Conservation (phyloP, 2,113 vertebrate genomes). For the Monopterus albus region DNA sequence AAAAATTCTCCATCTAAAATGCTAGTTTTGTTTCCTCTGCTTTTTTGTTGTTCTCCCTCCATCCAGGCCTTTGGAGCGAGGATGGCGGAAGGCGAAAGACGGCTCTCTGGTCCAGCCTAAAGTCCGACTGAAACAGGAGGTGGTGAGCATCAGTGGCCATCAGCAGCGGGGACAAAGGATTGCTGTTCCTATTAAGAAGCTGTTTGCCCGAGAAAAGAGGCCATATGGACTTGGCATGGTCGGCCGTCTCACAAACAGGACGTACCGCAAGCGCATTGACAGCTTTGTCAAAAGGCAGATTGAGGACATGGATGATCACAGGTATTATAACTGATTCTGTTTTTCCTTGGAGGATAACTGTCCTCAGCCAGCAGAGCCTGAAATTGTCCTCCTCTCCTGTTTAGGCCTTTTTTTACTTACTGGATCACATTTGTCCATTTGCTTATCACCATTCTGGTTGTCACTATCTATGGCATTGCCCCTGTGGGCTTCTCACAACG, state of each 20-base stretch:
- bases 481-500: slow-evolving; percentile 97
- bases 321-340: slow-evolving; percentile 71
- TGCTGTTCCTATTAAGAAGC: slow-evolving; percentile 90
- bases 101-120: slow-evolving; percentile 85
- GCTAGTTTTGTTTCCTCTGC: not conserved
- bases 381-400: slow-evolving; percentile 6
- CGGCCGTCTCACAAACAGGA: slow-evolving; percentile 93
- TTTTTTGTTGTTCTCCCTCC: not conserved
- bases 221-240: slow-evolving; percentile 96
- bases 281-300: slow-evolving; percentile 95
- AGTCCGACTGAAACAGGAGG: slow-evolving; percentile 93
- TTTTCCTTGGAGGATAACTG: not conserved
- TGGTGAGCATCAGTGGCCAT: slow-evolving; percentile 86
- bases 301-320: slow-evolving; percentile 98
- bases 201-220: slow-evolving; percentile 94
- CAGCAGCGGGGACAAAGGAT: slow-evolving; percentile 90
- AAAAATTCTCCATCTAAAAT: not conserved
- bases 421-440: slow-evolving; percentile 98
- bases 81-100: slow-evolving; percentile 94
- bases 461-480: slow-evolving; percentile 93
- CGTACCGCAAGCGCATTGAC: slow-evolving; percentile 96
- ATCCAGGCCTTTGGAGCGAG: slow-evolving; percentile 91
- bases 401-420: slow-evolving; percentile 97
- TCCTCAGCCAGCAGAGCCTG: not conserved
- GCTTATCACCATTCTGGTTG: slow-evolving; percentile 92